Base-by-base conservation (phyloP, 2,888 invertebrate species). In the Noctua janthina region DNA sequence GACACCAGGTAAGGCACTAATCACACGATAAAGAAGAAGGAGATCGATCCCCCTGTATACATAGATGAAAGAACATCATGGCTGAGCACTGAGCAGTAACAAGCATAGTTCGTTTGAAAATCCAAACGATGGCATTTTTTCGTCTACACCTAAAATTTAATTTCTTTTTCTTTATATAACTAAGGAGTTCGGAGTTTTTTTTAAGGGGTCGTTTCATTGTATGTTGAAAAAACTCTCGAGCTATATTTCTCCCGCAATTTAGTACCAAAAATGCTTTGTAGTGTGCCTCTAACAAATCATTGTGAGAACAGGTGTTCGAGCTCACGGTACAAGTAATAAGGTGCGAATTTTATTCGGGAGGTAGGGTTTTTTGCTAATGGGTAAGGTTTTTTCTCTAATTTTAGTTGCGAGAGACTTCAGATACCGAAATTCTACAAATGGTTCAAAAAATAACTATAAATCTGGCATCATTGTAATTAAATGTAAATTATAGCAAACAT, bases 251-350 rank as follows among this genome's bases (percentile, higher is more conserved):
- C 39, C 3, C 49, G 13, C 5, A 74, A 66, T 81, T 68, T 46
- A 54, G 20, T 51, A 49, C 35, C 13, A 10, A 20, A 74, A 74
- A 68, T 62, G 15, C 20, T 64, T 46, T 72, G 54, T 66, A 29
- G 23, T 29, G n/a, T 5, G 17, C 29, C 56, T 68, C 43, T 11
- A 35, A 79, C 56, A 79, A 74, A 74, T 81, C 59, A 68, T 74
- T 66, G n/a, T 68, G 8, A n/a, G 43, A 59, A 74, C 81, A 81
- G 74, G 62, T 81, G 81, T 82, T 49, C 3, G 29, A 17, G 56
- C 39, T 17, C 68, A 46, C 79, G 29, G 49, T 62, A 76, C 39
- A 69, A 20, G 54, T 54, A 39, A 68, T 68, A 51, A 68, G n/a
- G 39, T 39, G 17, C 8, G 51, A 39, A 29, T 51, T 43, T 69